Evolutionary conservation across 2,797 vertebrate genomes (phyloP), one percentile per base, ranked within the genome.

Genomic region (Tapera naevia): DNA sequence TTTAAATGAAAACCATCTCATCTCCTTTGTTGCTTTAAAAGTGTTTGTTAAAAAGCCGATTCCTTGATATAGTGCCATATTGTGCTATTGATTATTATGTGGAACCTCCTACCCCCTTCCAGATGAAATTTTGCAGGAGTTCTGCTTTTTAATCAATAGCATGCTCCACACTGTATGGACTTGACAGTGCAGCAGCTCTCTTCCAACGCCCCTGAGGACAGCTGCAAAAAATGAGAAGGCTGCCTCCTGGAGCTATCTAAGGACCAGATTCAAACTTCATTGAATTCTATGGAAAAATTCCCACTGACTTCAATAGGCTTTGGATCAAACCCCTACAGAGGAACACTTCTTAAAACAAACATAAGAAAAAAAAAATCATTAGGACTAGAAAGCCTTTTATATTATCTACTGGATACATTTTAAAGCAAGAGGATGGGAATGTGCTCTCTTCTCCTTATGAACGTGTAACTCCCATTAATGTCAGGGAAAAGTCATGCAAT

Each of bases 231-330:
- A 96, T 90, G 89, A 94, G 93, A 60, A 76, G 41, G 53, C 91
- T 86, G 58, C 95, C 96, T 95, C 96, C 95, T 0, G 16, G 95
- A 96, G 95, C 95, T 92, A 94, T 95, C 93, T 90, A 74, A 94
- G 93, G 89, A 84, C 19, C 80, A 94, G 88, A 91, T 91, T 94
- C 95, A 96, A 94, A 97, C 89, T 85, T 85, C 94, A 95, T 72
- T 94, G 89, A 94, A 95, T 96, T 95, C 96, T 90, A 30, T 72
- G 86, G 93, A 78, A 96, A 96, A 94, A 91, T 94, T 95, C 93
- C 95, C 93, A 97, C 93, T 96, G 94, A 97, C 94, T 96, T 97
- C 95, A 97, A 95, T 90, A 74, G 89, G 89, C 89, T 93, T 94
- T 82, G 91, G 91, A 95, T 94, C 89, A 93, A 53, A 53, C 74